Evolutionary conservation across 2,113 vertebrate species (phyloP).

Genomic region (Pachycephala philippinensis): DNA sequence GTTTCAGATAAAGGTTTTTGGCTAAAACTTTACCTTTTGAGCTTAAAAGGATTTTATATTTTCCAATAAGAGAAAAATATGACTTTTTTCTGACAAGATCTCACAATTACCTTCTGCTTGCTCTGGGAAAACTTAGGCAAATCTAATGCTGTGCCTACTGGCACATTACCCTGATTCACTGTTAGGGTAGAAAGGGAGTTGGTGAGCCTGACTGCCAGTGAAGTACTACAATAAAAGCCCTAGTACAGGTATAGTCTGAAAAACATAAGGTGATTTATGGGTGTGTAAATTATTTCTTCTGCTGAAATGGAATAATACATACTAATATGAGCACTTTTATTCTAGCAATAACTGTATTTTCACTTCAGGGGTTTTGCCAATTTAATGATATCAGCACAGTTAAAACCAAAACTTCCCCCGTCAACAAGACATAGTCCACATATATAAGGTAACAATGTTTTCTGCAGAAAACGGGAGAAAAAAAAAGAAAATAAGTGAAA

Average conservation of each 20-base stretch:
- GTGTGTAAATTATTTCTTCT: not conserved
- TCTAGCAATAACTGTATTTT: not conserved
- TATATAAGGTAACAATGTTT: not conserved
- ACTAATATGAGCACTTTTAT: not conserved
- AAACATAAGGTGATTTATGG: not conserved
- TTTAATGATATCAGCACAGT: not conserved
- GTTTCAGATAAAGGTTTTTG: not conserved
- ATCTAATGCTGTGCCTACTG: not conserved
- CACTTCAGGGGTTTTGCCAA: not conserved
- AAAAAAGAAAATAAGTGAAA: not conserved
- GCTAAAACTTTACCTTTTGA: not conserved
- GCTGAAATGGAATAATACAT: not conserved
- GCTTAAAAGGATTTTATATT: not conserved
- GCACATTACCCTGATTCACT: not conserved
- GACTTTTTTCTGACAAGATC: not conserved
- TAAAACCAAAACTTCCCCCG: not conserved
- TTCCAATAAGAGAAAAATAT: not conserved
- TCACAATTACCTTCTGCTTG: not conserved
- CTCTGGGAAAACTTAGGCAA: not conserved
- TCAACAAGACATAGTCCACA: not conserved
- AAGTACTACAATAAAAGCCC: not conserved
- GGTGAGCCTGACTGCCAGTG: not conserved
- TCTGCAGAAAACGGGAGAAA: not conserved
- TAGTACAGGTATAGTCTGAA: not conserved
- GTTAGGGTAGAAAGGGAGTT: not conserved